These are phyloP conservation scores for Perognathus longimembris DNA, from an alignment of 2,113 vertebrate species.

Conservation along the genomic window DNA sequence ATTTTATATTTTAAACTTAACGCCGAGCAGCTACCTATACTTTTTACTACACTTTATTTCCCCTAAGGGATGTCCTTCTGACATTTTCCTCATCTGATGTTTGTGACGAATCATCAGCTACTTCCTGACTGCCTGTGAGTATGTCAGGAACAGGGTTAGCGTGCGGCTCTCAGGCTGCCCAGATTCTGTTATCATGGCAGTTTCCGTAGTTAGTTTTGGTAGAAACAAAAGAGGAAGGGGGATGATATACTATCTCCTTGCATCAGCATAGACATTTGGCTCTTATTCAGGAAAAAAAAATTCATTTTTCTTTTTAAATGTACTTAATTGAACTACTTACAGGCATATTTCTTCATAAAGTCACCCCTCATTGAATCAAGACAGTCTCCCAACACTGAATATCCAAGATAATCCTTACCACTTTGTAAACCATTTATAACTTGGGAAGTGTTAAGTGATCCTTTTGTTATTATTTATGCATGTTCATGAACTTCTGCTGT, in stretches of 20 bases:
- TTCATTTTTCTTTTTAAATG: not conserved
- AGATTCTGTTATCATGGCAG: not conserved
- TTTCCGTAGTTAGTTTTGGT: not conserved
- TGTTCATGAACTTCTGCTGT: slow-evolving; percentile 89
- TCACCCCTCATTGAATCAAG: not conserved
- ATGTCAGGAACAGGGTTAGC: not conserved
- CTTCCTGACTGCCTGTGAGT: slow-evolving; percentile 46
- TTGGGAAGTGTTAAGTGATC: slow-evolving; percentile 77
- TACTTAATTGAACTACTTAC: slow-evolving; percentile 13
- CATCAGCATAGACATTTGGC: not conserved
- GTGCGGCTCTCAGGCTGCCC: not conserved
- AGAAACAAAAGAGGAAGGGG: slow-evolving; percentile 3
- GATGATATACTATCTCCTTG: not conserved
- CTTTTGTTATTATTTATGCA: slow-evolving; percentile 87
- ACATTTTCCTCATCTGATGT: slow-evolving; percentile 27
- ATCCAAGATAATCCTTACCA: slow-evolving; percentile 76
- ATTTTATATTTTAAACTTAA: slow-evolving; percentile 70
- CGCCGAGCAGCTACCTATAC: slow-evolving; percentile 62
- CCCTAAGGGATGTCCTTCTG: slow-evolving; percentile 46
- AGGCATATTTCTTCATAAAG: slow-evolving; percentile 57
- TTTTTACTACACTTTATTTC: slow-evolving; percentile 61
- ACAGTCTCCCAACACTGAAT: slow-evolving; percentile 33
- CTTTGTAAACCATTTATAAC: slow-evolving; percentile 80
- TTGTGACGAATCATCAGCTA: slow-evolving; percentile 58
- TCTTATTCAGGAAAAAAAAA: slow-evolving; percentile 29